Percentiles rank a stretch among this genome's conserved stretches.
Conservation (phyloP, 2,113 vertebrate species). For the Leptobrachium leishanense region DNA sequence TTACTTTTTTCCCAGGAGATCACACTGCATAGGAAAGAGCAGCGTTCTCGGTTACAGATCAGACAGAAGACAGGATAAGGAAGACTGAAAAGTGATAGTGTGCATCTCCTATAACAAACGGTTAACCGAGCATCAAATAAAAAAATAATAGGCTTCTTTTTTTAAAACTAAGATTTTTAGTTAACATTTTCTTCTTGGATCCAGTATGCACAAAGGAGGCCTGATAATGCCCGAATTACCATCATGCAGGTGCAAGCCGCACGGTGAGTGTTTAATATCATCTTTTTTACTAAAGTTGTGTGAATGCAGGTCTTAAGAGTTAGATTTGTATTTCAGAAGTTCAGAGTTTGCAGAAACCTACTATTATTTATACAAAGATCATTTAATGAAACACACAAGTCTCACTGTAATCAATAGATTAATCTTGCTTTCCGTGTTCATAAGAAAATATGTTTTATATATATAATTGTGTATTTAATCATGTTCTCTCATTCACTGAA, state of each 20-base stretch:
- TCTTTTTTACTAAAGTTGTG: no score
- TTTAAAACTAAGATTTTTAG: not conserved
- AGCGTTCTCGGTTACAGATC: not conserved
- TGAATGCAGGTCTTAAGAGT: no score
- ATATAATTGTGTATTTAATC: no score
- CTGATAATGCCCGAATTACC: not conserved
- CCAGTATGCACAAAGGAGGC: conserved; percentile 28
- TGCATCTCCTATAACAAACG: not conserved
- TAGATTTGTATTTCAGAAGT: no score
- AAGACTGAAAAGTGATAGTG: not conserved
- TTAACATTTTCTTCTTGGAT: not conserved
- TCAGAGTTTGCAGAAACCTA: no score
- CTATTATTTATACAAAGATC: no score
- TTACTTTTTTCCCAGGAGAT: conserved; percentile 29
- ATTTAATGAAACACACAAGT: no score
- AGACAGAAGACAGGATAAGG: not conserved
- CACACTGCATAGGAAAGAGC: conserved; percentile 20
- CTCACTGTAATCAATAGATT: no score
- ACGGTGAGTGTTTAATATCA: conserved; percentile 10
- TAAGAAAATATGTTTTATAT: no score
- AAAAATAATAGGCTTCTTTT: not conserved
- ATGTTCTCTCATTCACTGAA: no score
- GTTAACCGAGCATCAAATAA: not conserved
- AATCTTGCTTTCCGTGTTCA: no score
- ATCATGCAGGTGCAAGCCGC: conserved; percentile 32